These are phyloP conservation scores for Callyntrura sp. DNA, from an alignment of 2,888 invertebrate genomes.

Conservation along the genomic window DNA sequence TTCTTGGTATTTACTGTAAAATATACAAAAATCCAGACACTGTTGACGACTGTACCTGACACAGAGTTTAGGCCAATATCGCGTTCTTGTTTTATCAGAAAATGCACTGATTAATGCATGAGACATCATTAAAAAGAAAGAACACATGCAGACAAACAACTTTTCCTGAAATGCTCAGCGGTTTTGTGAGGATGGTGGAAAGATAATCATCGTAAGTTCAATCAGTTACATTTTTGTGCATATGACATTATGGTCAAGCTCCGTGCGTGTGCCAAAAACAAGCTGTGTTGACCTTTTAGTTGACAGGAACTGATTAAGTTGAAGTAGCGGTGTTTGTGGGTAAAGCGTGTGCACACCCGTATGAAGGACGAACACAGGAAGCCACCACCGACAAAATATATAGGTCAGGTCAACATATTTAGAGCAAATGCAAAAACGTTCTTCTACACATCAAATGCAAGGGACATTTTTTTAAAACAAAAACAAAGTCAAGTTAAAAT, in stretches of 20 bases:
- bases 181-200: background rate
- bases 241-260: background rate
- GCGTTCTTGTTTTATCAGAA: too few relatives aligned
- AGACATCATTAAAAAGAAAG: too few relatives aligned
- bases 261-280: background rate
- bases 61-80: too few relatives aligned
- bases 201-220: background rate
- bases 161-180: too few relatives aligned
- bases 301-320: slow-evolving; percentile 25
- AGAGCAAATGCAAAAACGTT: background rate
- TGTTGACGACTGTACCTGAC: too few relatives aligned
- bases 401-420: slow-evolving; percentile 45
- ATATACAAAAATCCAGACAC: too few relatives aligned
- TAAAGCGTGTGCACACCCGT: background rate
- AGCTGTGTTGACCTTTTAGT: slow-evolving; percentile 22
- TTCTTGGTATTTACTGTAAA: too few relatives aligned
- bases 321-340: background rate
- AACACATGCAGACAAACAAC: too few relatives aligned
- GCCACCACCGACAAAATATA: slow-evolving; percentile 20
- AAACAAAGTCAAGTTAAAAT: slow-evolving; percentile 40
- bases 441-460: background rate
- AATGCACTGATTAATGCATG: too few relatives aligned
- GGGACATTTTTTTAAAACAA: background rate
- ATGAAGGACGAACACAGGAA: slow-evolving; percentile 22
- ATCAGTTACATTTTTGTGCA: background rate